Evolutionary conservation across 2,797 vertebrate genomes (phyloP), one percentile per base, ranked within the genome.

Genomic region (Enteromius anoplus): DNA sequence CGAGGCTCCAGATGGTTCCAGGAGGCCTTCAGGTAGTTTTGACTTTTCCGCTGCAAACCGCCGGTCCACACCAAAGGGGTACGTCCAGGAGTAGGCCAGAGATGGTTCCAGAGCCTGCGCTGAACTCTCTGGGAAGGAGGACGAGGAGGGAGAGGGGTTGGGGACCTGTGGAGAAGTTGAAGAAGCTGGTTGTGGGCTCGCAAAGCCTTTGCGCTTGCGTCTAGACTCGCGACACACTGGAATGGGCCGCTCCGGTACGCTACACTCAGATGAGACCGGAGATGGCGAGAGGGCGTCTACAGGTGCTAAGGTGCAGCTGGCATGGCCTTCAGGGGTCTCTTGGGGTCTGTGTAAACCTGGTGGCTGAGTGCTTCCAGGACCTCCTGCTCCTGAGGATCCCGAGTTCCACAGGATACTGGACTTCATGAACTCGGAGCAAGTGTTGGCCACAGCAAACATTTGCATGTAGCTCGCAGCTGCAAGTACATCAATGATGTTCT

Each of bases 341-440:
- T 84, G 85, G 37, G 0, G 93, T 90, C 82, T 85, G 53, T 89
- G 84, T 45, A 86, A 83, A 81, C 62, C 71, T 2, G 84, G 14
- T 34, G 81, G 45, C 8, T 60, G 62, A 4, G 34, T 66, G 32
- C 55, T 69, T 21, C 77, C 72, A 34, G 55, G 64, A 12, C 62
- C 71, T 34, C 72, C 81, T 14, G 84, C 85, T 65, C 80, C 84
- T 0, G 82, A 81, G 37, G 87, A 78, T 1, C 49, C 64, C 0
- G 96, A 93, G 72, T 96, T 96, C 98, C 98, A 99, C 45, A 99
- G 91, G 89, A 99, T 99, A 86, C 98, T 99, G 71, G 98, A 99
- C 90, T 99, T 99, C 98, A 99, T 99, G 92, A 99, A 99, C 78
- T 99, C 98, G 0, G 98, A 99, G 92, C 98, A 99, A 0, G 97